These are phyloP conservation scores for Lindbergichthys nudifrons DNA, from an alignment of 2,797 vertebrate genomes.

Conservation along the genomic window DNA sequence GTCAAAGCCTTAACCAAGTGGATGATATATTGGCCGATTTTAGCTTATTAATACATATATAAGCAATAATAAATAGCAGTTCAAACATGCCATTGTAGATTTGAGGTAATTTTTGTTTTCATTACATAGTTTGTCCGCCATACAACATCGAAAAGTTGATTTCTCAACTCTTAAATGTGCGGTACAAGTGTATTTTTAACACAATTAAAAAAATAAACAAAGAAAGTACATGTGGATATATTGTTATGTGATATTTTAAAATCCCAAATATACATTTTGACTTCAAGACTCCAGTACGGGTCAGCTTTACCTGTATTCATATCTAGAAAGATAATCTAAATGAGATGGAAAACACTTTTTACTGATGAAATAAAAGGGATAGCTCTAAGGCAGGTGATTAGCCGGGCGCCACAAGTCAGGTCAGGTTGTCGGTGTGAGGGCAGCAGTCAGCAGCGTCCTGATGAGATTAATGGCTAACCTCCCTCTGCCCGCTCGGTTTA, in stretches of 20 bases:
- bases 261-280: not conserved
- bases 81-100: not conserved
- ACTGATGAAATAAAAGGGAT: slow-evolving; percentile 6
- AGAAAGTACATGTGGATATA: not conserved
- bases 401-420: slow-evolving; percentile 51
- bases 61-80: not conserved
- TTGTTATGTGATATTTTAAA: not conserved
- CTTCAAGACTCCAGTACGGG: not conserved
- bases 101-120: not conserved
- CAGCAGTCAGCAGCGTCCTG: slow-evolving; percentile 66
- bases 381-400: slow-evolving; percentile 58
- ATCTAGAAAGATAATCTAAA: not conserved
- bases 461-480: slow-evolving; percentile 80
- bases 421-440: slow-evolving; percentile 51
- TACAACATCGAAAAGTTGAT: not conserved
- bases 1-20: no score
- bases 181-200: not conserved
- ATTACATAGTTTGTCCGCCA: not conserved
- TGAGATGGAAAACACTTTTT: slow-evolving; percentile 15
- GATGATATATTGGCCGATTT: not conserved
- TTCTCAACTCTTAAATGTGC: not conserved
- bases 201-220: not conserved
- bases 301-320: not conserved
- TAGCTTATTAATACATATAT: not conserved
- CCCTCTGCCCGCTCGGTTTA: slow-evolving; percentile 69